Evolutionary conservation across 2,888 invertebrate species (phyloP).

Genomic region (Leptinotarsa juncta): DNA sequence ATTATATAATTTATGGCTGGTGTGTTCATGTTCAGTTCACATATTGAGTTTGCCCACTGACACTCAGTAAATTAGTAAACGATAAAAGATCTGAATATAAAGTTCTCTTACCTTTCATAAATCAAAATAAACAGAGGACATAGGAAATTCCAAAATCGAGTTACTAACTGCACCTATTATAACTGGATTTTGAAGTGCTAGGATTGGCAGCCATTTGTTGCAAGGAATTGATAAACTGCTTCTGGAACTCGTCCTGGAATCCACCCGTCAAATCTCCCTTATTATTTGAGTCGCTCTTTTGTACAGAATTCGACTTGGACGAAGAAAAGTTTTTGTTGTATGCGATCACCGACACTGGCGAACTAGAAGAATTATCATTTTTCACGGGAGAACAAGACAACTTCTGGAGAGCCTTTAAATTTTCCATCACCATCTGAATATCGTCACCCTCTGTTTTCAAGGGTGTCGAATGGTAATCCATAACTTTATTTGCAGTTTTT

Average conservation of each 20-base stretch:
- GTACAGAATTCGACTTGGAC: conserved; percentile 37
- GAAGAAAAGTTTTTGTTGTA: conserved; percentile 61
- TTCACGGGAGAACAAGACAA: conserved; percentile 60
- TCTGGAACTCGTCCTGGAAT: conserved; percentile 64
- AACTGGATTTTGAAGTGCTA: conserved; percentile 56
- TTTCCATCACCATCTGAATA: conserved; percentile 67
- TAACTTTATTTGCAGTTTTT: neutral
- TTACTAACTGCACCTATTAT: conserved; percentile 60
- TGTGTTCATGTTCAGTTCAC: too few relatives aligned
- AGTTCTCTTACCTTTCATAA: conserved; percentile 32
- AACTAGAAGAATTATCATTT: conserved; percentile 56
- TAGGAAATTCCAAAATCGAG: neutral
- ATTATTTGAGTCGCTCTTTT: conserved; percentile 31
- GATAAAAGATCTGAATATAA: neutral
- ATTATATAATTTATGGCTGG: too few relatives aligned
- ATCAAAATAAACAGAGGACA: conserved; percentile 26
- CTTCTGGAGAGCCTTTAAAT: conserved; percentile 66
- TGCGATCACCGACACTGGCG: conserved; percentile 63
- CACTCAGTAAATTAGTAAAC: too few relatives aligned
- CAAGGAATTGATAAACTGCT: conserved; percentile 59
- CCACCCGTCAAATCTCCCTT: conserved; percentile 49
- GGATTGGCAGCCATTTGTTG: conserved; percentile 48
- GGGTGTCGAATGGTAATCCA: conserved; percentile 17
- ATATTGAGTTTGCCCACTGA: too few relatives aligned
- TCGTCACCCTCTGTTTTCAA: conserved; percentile 59